Evolutionary conservation across 2,888 invertebrate genomes (phyloP).

Genomic region (Lucinisca nassula): DNA sequence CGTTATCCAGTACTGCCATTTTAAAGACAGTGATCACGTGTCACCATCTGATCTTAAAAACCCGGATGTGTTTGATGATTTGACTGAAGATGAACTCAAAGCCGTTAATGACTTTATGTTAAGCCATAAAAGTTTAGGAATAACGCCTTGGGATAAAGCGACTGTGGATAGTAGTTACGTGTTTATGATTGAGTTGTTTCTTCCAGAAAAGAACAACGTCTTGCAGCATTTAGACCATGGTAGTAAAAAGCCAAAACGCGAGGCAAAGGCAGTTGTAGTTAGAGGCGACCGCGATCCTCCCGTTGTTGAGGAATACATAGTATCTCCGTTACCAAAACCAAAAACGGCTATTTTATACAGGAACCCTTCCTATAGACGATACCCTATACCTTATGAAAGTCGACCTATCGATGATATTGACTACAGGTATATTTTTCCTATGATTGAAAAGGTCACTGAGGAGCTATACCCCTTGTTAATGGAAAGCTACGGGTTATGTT

Average conservation of each 20-base stretch:
- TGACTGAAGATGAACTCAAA: constrained; percentile 75
- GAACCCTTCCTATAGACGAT: constrained; percentile 69
- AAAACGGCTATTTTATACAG: constrained; percentile 56
- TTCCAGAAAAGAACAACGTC: constrained; percentile 74
- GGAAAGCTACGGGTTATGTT: constrained; percentile 75
- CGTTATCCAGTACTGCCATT: constrained; percentile 25
- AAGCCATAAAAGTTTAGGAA: constrained; percentile 49
- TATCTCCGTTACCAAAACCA: constrained; percentile 78
- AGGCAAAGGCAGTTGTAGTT: constrained; percentile 76
- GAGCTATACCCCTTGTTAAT: constrained; percentile 69
- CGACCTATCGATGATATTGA: constrained; percentile 76
- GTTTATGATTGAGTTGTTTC: constrained; percentile 73
- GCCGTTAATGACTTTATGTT: constrained; percentile 72
- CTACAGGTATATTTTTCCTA: constrained; percentile 53
- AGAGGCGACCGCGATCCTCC: constrained; percentile 78
- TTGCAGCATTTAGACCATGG: constrained; percentile 69
- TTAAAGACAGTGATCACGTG: constrained; percentile 32
- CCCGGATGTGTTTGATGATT: constrained; percentile 78
- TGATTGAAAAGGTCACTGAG: constrained; percentile 49
- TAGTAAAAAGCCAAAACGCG: constrained; percentile 67
- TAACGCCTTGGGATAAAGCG: constrained; percentile 54
- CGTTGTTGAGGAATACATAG: constrained; percentile 80
- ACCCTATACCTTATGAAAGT: constrained; percentile 75
- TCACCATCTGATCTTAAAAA: constrained; percentile 68
- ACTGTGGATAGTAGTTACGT: constrained; percentile 75